Evolutionary conservation across 2,797 vertebrate genomes (phyloP), one percentile per base, ranked within the genome.

Genomic region (Calcarius lapponicus): DNA sequence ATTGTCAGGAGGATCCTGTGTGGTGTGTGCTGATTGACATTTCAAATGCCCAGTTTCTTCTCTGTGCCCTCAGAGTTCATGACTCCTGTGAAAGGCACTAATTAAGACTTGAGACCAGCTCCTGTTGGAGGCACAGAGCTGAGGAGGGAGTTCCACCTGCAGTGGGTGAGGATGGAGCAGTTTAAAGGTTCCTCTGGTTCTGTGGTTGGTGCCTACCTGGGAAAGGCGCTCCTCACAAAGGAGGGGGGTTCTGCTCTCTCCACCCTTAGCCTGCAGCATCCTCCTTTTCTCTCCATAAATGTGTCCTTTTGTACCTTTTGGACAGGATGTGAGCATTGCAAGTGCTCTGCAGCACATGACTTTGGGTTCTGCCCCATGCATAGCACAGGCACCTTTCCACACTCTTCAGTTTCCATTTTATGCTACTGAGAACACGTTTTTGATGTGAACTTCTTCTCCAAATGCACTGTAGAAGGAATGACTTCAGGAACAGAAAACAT

Each of bases 361-460:
- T 29, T 8, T 8, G 66, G 11, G 15, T 66, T 71, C 71, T 92
- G 53, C 7, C 22, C 29, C 22, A 24, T 13, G 31, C 25, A 1
- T 7, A 70, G 47, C 38, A 20, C 1, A 10, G 32, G 16, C 9
- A 31, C 15, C 31, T 67, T 81, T 40, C 47, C n/a, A 38, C 2
- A 3, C 28, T 1, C 5, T 28, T 31, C 22, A 9, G 16, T 67
- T 75, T 65, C 72, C n/a, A 29, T 64, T 61, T 78, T n/a, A 19
- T 6, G 1, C 26, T 47, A 7, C 15, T 11, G n/a, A 43, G 26
- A 83, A 28, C 2, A 0, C 5, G 15, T 2, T 34, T 62, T 62
- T 62, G 28, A 24, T 12, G 25, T 19, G 32, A 79, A 26, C 10
- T 73, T 57, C 7, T 56, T 92, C 88, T 66, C 34, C 50, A 50